A percentile compares a stretch with the other conserved stretches of the same genome.
These are phyloP conservation scores for Okamejei kenojei DNA, from an alignment of 2,797 vertebrate species.

Conservation along the genomic window DNA sequence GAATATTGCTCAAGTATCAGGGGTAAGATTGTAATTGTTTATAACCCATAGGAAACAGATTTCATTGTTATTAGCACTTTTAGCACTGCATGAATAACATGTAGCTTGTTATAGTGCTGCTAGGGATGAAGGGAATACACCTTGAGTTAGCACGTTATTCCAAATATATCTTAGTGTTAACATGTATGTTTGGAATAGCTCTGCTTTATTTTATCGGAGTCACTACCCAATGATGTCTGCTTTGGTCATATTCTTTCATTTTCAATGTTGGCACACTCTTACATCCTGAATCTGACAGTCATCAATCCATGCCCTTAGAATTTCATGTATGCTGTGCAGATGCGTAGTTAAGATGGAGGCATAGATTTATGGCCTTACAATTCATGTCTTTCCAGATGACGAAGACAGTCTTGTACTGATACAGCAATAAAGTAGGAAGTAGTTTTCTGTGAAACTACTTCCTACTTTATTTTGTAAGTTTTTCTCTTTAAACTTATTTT, in stretches of 20 bases:
- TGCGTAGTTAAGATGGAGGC: too few species aligned
- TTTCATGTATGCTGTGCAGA: too few species aligned
- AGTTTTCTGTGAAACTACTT: not conserved
- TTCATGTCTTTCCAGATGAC: not conserved
- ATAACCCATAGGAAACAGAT: not conserved
- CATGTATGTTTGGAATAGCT: not conserved
- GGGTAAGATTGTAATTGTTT: not conserved
- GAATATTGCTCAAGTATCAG: too few species aligned
- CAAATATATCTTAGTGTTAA: not conserved
- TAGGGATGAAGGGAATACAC: not conserved
- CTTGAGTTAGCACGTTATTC: not conserved
- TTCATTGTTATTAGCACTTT: not conserved
- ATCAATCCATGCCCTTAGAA: too few species aligned
- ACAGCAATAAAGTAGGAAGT: too few species aligned
- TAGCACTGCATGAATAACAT: not conserved
- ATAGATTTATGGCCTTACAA: not conserved
- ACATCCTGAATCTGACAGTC: too few species aligned
- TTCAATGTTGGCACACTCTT: too few species aligned
- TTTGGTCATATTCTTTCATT: not conserved
- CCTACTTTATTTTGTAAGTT: not conserved
- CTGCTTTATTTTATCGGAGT: not conserved
- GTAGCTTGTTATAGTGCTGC: not conserved
- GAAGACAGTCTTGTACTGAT: not conserved
- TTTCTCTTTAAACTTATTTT: not conserved
- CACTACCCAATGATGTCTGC: too few species aligned